A percentile compares a stretch with the other conserved stretches of the same genome.
Evolutionary conservation across 1,140 invertebrate genomes (phyloP).

Genomic region (Lamellibrachia luymesi): DNA sequence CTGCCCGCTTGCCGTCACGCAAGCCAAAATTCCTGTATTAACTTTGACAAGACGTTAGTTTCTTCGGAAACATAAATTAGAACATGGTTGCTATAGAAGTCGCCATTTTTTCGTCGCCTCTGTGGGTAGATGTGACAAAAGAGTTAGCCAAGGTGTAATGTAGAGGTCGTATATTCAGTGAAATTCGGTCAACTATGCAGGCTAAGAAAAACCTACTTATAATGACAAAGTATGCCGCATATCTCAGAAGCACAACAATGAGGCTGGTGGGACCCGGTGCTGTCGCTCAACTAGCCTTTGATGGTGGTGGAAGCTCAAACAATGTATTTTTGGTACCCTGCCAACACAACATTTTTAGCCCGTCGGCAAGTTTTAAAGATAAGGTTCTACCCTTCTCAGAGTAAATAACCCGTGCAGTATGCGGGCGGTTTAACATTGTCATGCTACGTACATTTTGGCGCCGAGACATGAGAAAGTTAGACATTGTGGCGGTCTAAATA

Average conservation of each 20-base stretch:
- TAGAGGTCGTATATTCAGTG: background rate
- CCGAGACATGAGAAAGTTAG: too few relatives aligned
- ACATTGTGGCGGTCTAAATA: too few relatives aligned
- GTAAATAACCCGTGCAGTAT: background rate
- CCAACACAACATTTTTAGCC: too few relatives aligned
- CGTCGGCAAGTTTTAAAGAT: background rate
- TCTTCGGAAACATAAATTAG: too few relatives aligned
- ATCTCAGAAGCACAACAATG: background rate
- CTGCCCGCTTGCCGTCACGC: too few relatives aligned
- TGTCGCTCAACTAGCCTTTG: background rate
- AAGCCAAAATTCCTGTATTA: too few relatives aligned
- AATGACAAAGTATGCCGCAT: background rate
- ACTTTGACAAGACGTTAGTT: too few relatives aligned
- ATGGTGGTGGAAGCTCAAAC: background rate
- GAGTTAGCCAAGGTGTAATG: background rate
- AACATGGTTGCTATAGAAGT: too few relatives aligned
- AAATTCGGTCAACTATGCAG: background rate
- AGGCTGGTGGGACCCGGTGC: background rate
- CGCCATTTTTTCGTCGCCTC: background rate
- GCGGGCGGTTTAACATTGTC: too few relatives aligned
- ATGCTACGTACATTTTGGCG: too few relatives aligned
- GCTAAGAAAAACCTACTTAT: background rate
- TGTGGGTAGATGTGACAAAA: background rate
- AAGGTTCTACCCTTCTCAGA: background rate
- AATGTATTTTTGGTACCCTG: too few relatives aligned